phyloP scores from a whole-genome alignment of 2,797 vertebrate genomes.

The Nyctibius grandis region DNA sequence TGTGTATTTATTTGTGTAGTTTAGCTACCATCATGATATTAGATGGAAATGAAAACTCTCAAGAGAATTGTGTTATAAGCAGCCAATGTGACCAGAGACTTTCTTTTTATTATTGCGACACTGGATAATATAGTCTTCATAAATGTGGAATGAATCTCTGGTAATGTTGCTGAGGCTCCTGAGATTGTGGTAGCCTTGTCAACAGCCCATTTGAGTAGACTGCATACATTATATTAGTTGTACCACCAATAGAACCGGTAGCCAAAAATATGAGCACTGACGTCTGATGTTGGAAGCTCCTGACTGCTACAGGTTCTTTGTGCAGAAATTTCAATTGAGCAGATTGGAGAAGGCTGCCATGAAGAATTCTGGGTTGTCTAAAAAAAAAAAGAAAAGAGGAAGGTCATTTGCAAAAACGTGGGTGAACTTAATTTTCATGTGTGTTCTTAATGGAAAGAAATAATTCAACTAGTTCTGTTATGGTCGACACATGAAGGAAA shows the following conservation, averaged over 20 bases:
- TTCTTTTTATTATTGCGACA: background rate
- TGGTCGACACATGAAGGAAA: background rate
- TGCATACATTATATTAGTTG: background rate
- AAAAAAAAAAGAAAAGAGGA: background rate
- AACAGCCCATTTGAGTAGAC: background rate
- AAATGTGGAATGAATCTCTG: background rate
- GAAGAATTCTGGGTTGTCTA: background rate
- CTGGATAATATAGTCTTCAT: background rate
- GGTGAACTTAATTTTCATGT: background rate
- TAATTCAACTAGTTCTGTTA: background rate
- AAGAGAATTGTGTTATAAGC: background rate
- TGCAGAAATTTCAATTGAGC: background rate
- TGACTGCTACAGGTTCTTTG: background rate
- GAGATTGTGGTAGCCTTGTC: background rate
- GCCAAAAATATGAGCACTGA: background rate
- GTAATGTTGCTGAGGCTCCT: background rate
- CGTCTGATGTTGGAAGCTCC: background rate
- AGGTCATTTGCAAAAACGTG: background rate
- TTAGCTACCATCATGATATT: background rate
- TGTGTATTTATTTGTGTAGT: background rate
- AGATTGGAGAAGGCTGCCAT: background rate
- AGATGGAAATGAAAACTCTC: background rate
- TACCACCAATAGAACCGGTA: background rate
- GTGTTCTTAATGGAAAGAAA: background rate
- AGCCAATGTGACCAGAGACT: background rate